These are phyloP conservation scores for Callyntrura sp. DNA, from an alignment of 2,888 invertebrate genomes.

Conservation along the genomic window DNA sequence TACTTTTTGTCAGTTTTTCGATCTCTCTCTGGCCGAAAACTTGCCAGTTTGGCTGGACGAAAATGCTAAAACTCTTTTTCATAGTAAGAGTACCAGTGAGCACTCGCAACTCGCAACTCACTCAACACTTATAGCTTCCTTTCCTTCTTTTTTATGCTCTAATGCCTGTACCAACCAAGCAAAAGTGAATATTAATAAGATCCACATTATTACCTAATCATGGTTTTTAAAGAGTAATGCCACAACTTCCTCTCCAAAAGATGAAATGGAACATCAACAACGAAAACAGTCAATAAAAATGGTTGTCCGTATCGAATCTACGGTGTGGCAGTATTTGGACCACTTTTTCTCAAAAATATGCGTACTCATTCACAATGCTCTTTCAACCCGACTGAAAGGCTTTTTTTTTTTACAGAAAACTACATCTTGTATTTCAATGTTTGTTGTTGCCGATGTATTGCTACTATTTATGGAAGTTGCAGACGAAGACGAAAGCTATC, in stretches of 20 bases:
- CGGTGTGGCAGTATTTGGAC: too few relatives aligned
- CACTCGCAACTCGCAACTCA: conserved; percentile 2
- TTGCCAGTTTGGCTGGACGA: conserved; percentile 24
- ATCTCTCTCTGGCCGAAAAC: conserved; percentile 25
- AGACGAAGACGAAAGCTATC: not conserved
- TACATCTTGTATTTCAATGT: too few relatives aligned
- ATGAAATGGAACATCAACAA: not conserved
- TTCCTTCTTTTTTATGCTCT: conserved; percentile 25
- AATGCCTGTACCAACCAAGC: not conserved
- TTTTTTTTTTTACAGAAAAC: not conserved
- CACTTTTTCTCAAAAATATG: conserved; percentile 34
- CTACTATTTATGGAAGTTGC: not conserved
- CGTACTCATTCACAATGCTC: conserved; percentile 32
- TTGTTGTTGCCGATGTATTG: too few relatives aligned
- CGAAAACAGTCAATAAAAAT: conserved; percentile 52
- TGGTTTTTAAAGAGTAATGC: conserved; percentile 35
- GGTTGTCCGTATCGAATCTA: too few relatives aligned
- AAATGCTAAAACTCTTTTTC: conserved; percentile 39
- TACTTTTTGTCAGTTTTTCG: not conserved
- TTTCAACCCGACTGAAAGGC: conserved; percentile 13
- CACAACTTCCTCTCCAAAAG: conserved; percentile 35
- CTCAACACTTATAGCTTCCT: conserved; percentile 40
- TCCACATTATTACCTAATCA: conserved; percentile 47
- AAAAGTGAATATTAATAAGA: conserved; percentile 40
- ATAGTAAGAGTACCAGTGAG: too few relatives aligned